Evolutionary conservation across 2,888 invertebrate species (phyloP).

Genomic region (Brenthis daphne): DNA sequence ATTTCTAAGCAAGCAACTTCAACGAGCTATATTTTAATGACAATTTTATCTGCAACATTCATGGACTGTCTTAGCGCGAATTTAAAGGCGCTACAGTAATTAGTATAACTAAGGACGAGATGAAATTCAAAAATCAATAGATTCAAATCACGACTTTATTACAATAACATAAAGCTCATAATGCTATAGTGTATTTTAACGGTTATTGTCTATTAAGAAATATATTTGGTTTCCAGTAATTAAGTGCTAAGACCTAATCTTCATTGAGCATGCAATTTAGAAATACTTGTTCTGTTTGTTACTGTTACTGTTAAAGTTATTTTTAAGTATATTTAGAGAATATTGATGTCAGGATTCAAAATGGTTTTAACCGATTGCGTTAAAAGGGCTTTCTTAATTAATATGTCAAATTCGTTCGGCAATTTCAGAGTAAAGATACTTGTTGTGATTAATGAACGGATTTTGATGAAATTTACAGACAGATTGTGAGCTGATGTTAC

Average conservation of each 20-base stretch:
- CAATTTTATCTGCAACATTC: slow-evolving; percentile 44
- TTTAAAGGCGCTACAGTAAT: slow-evolving; percentile 45
- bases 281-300: slow-evolving; percentile 44
- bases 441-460: no score
- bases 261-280: slow-evolving; percentile 46
- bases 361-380: slow-evolving; percentile 20
- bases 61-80: slow-evolving; percentile 45
- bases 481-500: no score
- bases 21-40: slow-evolving; percentile 41
- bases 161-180: background rate
- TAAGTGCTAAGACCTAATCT: slow-evolving; percentile 48
- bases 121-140: slow-evolving; percentile 9
- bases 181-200: background rate
- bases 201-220: slow-evolving; percentile 31
- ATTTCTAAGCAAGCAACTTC: slow-evolving; percentile 31
- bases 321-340: slow-evolving; percentile 48
- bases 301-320: slow-evolving; percentile 49
- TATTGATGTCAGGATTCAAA: slow-evolving; percentile 29
- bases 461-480: no score
- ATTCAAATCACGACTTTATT: background rate
- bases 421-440: no score
- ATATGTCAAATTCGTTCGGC: background rate
- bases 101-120: slow-evolving; percentile 36
- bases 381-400: background rate
- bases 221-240: slow-evolving; percentile 48